Conservation (phyloP, 2,797 vertebrate genomes). For the Acropternis orthonyx region DNA sequence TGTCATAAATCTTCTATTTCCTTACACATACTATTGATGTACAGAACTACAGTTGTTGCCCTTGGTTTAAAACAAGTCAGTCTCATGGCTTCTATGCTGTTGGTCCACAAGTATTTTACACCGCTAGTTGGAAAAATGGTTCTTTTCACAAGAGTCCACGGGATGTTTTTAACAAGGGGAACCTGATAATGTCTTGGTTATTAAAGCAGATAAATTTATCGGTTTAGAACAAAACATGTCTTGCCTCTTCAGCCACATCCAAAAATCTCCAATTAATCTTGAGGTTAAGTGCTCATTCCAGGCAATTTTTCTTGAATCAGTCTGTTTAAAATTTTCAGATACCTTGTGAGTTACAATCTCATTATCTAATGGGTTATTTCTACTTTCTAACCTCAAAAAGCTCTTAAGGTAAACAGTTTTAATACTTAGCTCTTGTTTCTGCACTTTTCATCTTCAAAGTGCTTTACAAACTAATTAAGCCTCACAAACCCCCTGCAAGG, state of each 20-base stretch:
- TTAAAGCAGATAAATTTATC: neutral
- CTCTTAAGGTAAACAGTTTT: slow-evolving; percentile 50
- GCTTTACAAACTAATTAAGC: slow-evolving; percentile 49
- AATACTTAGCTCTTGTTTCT: slow-evolving; percentile 35
- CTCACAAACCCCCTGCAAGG: slow-evolving; percentile 17
- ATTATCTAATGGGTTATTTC: slow-evolving; percentile 3
- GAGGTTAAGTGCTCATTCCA: neutral
- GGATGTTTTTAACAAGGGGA: neutral
- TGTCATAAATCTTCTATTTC: neutral
- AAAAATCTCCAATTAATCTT: neutral
- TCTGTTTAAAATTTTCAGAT: neutral
- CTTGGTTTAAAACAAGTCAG: neutral
- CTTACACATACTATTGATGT: neutral
- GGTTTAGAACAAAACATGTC: neutral
- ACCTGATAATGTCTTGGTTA: neutral
- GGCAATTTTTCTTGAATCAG: neutral
- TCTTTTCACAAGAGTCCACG: neutral
- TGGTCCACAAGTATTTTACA: neutral
- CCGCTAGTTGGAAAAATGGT: rapidly evolving
- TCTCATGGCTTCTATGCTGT: neutral
- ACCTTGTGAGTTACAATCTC: neutral
- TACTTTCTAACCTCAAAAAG: slow-evolving; percentile 21
- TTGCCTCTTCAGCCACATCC: neutral
- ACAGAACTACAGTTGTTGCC: neutral
- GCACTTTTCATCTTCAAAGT: slow-evolving; percentile 48